Base-by-base conservation (phyloP, 2,113 vertebrate species). In the Pipra filicauda region DNA sequence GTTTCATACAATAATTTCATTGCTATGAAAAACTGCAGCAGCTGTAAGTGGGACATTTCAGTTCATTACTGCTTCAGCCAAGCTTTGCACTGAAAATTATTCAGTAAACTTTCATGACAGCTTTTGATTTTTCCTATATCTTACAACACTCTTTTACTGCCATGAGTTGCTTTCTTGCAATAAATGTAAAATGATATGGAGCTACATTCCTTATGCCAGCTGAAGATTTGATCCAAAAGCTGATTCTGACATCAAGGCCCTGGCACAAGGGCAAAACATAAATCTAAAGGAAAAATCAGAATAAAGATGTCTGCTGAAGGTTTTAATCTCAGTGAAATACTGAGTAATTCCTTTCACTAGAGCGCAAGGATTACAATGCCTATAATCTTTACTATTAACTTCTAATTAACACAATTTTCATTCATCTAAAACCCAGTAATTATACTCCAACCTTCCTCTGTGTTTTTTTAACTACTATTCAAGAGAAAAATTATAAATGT, bases 111-210 rank as follows among this genome's bases (percentile, higher is more conserved):
- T 94, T 92, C 55, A 86, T 59, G 59, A 95, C 88, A 90, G 93
- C 79, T 93, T 96, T 94, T 74, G 75, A 94, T 93, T 94, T 89
- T 96, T 91, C 57, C 85, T 83, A 4, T 55, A 95, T 90, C 90
- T 96, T 96, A 72, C 59, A 93, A 91, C 79, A 94, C 8, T 62
- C 51, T 93, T 84, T 89, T 95, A 44, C 77, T 77, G 91, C 72
- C 85, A 79, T 91, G 93, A 95, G 88, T 84, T 93, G 92, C 87
- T 96, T 95, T 85, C 86, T 96, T 93, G 92, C 64, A 90, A 88
- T 95, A 94, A 82, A 95, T 93, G 67, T 85, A 88, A 95, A 95
- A 95, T 33, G 8, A 76, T 91, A 91, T 31, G 67, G 51, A 88
- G 57, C 21, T 88, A 85, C 65, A 35, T 48, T 62, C 35, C 78